phyloP scores from a whole-genome alignment of 2,113 vertebrate genomes.

The Oreochromis tanganicae region DNA sequence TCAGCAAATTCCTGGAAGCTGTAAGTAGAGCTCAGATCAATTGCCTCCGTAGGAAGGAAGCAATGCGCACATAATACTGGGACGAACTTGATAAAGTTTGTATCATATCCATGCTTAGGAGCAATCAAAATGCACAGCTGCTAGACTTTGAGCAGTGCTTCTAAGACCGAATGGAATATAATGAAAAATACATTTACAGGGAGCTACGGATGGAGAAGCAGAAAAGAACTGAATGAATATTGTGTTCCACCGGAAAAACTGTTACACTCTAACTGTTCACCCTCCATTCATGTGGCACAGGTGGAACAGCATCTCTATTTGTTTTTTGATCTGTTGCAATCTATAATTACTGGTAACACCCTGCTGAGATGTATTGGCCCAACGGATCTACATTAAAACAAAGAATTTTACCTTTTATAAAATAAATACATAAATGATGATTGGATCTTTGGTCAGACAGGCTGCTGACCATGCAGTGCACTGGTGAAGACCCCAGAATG shows the following conservation, averaged over 20 bases:
- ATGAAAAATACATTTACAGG: neutral
- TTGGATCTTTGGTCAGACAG: neutral
- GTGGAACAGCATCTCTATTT: neutral
- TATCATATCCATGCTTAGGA: neutral
- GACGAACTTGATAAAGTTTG: neutral
- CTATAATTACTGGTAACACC: neutral
- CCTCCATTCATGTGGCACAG: neutral
- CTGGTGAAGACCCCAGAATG: neutral
- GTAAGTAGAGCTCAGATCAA: constrained; percentile 24
- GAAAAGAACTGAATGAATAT: neutral
- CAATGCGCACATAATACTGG: neutral
- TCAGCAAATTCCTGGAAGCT: constrained; percentile 35
- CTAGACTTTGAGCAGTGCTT: neutral
- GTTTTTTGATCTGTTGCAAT: neutral
- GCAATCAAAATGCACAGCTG: neutral
- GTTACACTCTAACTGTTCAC: neutral
- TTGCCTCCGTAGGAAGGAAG: neutral
- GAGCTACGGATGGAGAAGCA: neutral
- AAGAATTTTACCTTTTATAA: neutral
- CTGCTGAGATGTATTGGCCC: neutral
- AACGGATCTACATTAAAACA: neutral
- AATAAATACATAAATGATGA: neutral
- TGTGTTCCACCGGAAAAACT: neutral
- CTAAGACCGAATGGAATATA: neutral
- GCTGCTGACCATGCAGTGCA: neutral